Conservation (phyloP, 2,113 vertebrate genomes). For the Trichomycterus rosablanca region DNA sequence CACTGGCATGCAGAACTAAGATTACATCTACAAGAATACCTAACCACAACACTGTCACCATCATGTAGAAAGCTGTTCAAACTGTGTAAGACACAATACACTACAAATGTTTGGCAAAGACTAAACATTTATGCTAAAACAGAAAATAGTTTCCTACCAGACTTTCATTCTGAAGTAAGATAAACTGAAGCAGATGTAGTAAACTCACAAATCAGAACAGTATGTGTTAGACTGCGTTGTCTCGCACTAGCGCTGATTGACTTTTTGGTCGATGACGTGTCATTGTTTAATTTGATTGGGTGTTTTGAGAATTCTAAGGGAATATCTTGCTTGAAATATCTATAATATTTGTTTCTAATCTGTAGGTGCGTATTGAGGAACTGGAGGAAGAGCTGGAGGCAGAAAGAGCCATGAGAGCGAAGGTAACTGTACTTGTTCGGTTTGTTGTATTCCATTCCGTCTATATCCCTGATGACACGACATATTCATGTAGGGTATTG, state of each 20-base stretch:
- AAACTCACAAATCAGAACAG: neutral
- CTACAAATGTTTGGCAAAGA: conserved; percentile 5
- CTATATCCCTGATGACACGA: no score
- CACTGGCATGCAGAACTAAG: conserved; percentile 45
- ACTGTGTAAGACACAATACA: conserved; percentile 2
- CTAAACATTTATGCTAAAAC: conserved; percentile 16
- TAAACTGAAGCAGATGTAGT: conserved; percentile 16
- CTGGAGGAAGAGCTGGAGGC: conserved; percentile 76
- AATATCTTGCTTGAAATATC: neutral
- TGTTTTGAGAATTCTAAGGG: neutral
- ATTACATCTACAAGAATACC: conserved; percentile 29
- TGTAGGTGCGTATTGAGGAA: conserved; percentile 71
- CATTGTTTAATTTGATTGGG: neutral
- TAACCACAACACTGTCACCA: conserved; percentile 37
- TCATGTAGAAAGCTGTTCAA: conserved; percentile 25
- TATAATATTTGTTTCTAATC: conserved; percentile 17
- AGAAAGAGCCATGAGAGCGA: conserved; percentile 65
- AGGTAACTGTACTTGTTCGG: no score
- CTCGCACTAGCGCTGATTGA: neutral
- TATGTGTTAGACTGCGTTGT: neutral
- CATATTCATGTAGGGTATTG: no score
- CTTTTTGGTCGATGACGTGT: neutral
- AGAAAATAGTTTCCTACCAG: conserved; percentile 12
- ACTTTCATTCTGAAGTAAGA: neutral
- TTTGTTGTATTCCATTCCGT: no score